Percentiles rank a stretch among this genome's conserved stretches.
Conservation (phyloP, 2,888 invertebrate genomes). For the Epinotia demarniana region DNA sequence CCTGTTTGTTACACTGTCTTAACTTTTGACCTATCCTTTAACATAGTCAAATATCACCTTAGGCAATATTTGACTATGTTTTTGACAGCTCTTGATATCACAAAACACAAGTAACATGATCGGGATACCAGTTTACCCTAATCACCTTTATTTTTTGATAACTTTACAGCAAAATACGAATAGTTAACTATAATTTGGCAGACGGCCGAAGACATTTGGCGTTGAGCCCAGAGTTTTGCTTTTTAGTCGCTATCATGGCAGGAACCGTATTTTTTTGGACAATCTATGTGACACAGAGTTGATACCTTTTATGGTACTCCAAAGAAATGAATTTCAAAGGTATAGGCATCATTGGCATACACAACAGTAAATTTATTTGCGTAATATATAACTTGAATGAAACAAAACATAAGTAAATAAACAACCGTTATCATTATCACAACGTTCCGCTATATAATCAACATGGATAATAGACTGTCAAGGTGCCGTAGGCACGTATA, state of each 20-base stretch:
- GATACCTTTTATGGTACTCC: background rate
- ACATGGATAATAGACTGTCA: background rate
- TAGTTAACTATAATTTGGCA: too few species aligned
- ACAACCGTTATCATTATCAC: background rate
- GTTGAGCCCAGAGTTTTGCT: background rate
- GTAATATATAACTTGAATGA: background rate
- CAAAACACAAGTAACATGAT: too few species aligned
- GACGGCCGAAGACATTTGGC: background rate
- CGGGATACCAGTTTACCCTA: too few species aligned
- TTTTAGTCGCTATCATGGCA: too few species aligned
- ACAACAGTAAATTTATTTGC: background rate
- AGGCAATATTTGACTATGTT: too few species aligned
- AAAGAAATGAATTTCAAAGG: background rate
- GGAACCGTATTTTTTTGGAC: background rate
- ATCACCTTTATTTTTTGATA: too few species aligned
- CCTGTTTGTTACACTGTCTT: too few species aligned
- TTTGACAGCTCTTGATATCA: too few species aligned
- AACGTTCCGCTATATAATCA: constrained; percentile 6
- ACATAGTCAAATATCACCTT: too few species aligned
- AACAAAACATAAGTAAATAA: background rate
- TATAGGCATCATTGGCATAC: background rate
- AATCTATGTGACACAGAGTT: background rate
- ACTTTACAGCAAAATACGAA: too few species aligned
- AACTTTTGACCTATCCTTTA: too few species aligned
- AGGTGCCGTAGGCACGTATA: background rate